Conservation (phyloP, 2,113 vertebrate genomes). For the Struthio camelus region DNA sequence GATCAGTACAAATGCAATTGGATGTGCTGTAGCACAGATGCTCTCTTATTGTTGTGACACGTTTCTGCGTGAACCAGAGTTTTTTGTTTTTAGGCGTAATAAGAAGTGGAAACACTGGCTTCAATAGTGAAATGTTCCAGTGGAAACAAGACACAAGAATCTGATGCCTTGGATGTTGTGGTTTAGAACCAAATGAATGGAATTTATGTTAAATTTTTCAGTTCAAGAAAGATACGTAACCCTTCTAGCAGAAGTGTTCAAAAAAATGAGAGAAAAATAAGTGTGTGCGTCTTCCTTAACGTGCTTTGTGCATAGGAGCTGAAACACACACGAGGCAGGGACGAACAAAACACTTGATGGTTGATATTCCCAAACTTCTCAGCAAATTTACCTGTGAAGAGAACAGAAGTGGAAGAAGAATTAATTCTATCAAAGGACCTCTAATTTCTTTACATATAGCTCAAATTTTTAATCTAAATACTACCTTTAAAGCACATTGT, state of each 20-base stretch:
- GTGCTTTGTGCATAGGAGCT: background rate
- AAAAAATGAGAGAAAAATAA: background rate
- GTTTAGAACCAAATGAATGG: background rate
- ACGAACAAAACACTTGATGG: background rate
- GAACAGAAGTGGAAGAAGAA: background rate
- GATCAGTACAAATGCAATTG: background rate
- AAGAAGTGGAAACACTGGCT: constrained; percentile 6
- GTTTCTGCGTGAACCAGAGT: background rate
- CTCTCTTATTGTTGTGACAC: constrained; percentile 10
- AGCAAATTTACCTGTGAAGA: background rate
- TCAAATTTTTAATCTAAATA: background rate
- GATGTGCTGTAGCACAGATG: background rate
- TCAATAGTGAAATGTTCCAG: background rate
- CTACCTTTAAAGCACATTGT: background rate
- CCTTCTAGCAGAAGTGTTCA: background rate
- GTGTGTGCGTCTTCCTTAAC: background rate
- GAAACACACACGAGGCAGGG: background rate
- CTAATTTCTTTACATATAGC: background rate
- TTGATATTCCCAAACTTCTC: background rate
- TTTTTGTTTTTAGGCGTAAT: constrained; percentile 6
- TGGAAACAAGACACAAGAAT: background rate
- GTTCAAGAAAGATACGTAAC: background rate
- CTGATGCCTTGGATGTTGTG: background rate
- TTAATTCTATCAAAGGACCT: background rate
- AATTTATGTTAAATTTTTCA: background rate